Base-by-base conservation (phyloP, 1,140 invertebrate species). In the Cydia splendana region DNA sequence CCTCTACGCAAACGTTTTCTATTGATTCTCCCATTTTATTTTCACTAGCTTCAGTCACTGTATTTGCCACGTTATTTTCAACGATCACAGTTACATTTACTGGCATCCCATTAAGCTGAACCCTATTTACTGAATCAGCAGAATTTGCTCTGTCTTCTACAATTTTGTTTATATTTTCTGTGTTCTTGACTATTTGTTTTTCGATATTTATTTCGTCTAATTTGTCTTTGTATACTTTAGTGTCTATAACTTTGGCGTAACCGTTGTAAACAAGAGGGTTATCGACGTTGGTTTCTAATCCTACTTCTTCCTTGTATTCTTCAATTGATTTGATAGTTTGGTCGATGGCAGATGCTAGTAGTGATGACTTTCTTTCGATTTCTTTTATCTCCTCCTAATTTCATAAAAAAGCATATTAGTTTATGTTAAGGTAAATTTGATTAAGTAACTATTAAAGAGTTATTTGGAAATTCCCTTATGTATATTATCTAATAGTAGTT, bases 251-350 rank as follows among this genome's bases (percentile, higher is more conserved):
- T 76, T 78, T 75, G 28, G 71, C 77, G 45, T 76, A 76, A 9
- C 74, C 77, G 20, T 75, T 78, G 15, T 78, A 75, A 48, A 78
- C 38, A 10, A 77, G 34, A 7, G 38, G 24, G 48, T 62, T 67
- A 71, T 80, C 76, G 48, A 76, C 81, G 18, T 82, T 80, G 0
- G 79, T 79, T 28, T 85, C 78, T 7, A 85, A 84, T 13, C 82
- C 85, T 12, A 85, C 84, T 81, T 86, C 80, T 78, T 90, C 87
- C 78, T 91, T 92, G 57, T 92, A 92, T 79, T 91, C 87, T 80
- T 91, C 88, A 30, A 92, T 91, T 57, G 82, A 86, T 79, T 88
- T 88, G 9, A 91, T 86, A 0, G 91, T 91, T 80, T 90, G 79
- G 45, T 89, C 89, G 42, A 92, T 92, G 0, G 87, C 89, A 62